Percentiles rank a stretch among this genome's conserved stretches.
Evolutionary conservation across 2,113 vertebrate species (phyloP).

Genomic region (Ceyx margarethae): DNA sequence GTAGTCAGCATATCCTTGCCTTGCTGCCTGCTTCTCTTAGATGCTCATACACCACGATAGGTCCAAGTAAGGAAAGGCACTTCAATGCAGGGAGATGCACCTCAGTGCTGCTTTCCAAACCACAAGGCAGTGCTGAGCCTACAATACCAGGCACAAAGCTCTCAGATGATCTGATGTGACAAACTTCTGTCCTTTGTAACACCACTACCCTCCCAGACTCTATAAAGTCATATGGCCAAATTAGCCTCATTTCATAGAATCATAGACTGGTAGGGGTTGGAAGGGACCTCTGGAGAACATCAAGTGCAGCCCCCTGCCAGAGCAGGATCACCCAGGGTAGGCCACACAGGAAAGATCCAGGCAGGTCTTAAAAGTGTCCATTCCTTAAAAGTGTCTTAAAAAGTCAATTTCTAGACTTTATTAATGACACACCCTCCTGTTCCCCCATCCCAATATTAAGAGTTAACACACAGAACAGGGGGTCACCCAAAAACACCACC

Average conservation of each 20-base stretch:
- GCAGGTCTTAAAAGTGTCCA: too few relatives aligned
- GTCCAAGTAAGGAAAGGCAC: neutral
- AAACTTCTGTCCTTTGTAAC: neutral
- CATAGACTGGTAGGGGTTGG: too few relatives aligned
- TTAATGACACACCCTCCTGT: neutral
- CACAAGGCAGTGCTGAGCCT: neutral
- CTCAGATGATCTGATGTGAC: accelerated
- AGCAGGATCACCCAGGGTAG: too few relatives aligned
- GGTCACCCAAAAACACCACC: neutral
- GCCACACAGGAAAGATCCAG: too few relatives aligned
- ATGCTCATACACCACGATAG: neutral
- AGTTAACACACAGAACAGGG: neutral
- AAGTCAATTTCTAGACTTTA: neutral
- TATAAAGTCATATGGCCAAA: neutral
- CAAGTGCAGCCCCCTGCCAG: too few relatives aligned
- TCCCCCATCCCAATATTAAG: neutral
- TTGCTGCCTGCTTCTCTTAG: neutral
- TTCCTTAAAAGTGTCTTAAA: too few relatives aligned
- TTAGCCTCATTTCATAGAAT: neutral
- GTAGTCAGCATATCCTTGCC: neutral
- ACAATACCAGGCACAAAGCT: neutral
- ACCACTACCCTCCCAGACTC: neutral
- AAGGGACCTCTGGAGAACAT: too few relatives aligned
- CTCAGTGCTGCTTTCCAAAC: neutral
- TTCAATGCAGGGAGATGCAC: neutral